Evolutionary conservation across 1,140 invertebrate genomes (phyloP).

Genomic region (Drosophila nasuta): DNA sequence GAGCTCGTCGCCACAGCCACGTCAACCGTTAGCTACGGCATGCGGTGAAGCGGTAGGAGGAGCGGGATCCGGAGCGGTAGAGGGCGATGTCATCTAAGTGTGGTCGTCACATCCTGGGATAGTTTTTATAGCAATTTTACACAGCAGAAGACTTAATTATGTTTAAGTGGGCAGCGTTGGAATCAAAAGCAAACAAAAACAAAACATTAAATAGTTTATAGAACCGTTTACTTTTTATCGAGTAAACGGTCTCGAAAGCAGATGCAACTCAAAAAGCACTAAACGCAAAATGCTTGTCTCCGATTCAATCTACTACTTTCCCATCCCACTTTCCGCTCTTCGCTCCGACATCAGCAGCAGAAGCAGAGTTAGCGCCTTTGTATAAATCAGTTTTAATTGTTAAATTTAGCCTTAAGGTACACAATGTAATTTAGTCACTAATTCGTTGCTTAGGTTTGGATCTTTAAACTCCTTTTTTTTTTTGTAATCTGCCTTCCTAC

Average conservation of each 20-base stretch:
- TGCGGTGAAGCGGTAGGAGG: background rate
- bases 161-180: constrained; percentile 62
- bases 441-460: constrained; percentile 64
- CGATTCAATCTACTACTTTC: constrained; percentile 1
- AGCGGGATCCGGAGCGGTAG: background rate
- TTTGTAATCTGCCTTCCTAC: background rate
- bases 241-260: background rate
- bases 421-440: constrained; percentile 70
- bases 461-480: constrained; percentile 8
- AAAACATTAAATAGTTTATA: background rate
- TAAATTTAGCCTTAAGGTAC: constrained; percentile 60
- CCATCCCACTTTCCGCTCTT: background rate
- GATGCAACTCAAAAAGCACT: background rate
- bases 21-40: constrained; percentile 59
- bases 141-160: constrained; percentile 81
- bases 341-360: background rate
- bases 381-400: constrained; percentile 80
- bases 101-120: constrained; percentile 27
- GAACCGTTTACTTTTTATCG: too few species aligned
- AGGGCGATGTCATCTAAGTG: background rate
- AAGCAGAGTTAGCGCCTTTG: constrained; percentile 37
- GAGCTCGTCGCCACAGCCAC: constrained; percentile 50
- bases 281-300: background rate
- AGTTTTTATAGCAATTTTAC: constrained; percentile 82
- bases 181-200: constrained; percentile 27